Conservation (phyloP, 35 echinoderm and acorn worm genomes). For the Diadema setosum region DNA sequence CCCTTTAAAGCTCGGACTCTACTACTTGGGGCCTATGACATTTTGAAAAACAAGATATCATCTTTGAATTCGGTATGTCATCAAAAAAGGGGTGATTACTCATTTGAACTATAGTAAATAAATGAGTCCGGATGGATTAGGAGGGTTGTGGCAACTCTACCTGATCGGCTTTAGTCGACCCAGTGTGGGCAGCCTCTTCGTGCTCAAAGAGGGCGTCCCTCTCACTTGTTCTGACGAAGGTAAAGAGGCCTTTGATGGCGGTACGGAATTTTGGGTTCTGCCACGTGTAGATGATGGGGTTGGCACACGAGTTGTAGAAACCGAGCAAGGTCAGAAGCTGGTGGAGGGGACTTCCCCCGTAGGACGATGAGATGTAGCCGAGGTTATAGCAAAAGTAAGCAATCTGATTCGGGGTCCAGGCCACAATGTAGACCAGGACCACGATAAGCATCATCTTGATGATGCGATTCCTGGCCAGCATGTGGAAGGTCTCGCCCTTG, state of each 20-base stretch:
- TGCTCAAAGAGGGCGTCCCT: no score
- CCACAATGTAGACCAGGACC: constrained; percentile 29
- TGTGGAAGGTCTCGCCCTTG: neutral
- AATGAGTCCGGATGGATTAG: no score
- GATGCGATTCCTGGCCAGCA: constrained; percentile 1
- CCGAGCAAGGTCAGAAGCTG: constrained; percentile 7
- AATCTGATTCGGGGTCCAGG: constrained; percentile 48
- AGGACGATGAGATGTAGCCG: neutral
- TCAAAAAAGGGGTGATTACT: no score
- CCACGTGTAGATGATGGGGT: constrained; percentile 57
- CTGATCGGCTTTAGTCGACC: no score
- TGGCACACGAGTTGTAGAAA: constrained; percentile 50
- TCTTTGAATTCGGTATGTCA: no score
- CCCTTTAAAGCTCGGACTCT: no score
- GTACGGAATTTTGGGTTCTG: neutral
- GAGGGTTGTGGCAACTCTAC: no score
- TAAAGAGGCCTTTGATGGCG: neutral
- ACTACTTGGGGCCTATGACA: no score
- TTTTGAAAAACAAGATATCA: no score
- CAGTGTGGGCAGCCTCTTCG: no score
- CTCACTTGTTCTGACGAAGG: no score
- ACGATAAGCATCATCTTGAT: constrained; percentile 58
- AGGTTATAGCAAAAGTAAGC: constrained; percentile 30
- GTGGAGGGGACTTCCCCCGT: constrained; percentile 1
- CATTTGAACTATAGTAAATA: no score